Evolutionary conservation across 2,888 invertebrate genomes (phyloP).

Genomic region (Tholera decimalis): DNA sequence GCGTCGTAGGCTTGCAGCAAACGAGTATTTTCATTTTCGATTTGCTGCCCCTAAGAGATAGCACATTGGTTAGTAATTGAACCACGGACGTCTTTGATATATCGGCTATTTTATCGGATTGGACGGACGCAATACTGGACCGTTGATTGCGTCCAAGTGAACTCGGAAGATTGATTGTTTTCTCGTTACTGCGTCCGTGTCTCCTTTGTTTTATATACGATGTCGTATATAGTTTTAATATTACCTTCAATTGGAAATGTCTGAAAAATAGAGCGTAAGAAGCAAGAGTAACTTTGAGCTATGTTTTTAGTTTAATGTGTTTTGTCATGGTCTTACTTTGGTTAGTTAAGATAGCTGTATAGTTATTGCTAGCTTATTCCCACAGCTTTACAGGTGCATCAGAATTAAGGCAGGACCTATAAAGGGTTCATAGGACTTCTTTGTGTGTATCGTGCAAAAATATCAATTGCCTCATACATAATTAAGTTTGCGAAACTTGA

Average conservation of each 20-base stretch:
- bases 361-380: too few relatives aligned
- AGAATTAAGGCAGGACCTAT: too few relatives aligned
- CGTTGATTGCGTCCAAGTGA: slow-evolving; percentile 91
- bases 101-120: slow-evolving; percentile 90
- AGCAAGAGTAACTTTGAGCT: neutral
- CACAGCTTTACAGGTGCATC: too few relatives aligned
- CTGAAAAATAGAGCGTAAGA: slow-evolving; percentile 16
- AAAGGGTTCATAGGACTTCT: neutral
- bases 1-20: slow-evolving; percentile 75
- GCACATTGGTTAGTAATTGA: slow-evolving; percentile 89
- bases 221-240: slow-evolving; percentile 60
- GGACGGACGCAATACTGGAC: slow-evolving; percentile 90
- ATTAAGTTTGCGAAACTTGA: too few relatives aligned
- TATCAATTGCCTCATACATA: too few relatives aligned
- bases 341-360: neutral
- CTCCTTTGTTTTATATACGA: slow-evolving; percentile 78
- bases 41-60: slow-evolving; percentile 87
- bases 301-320: neutral
- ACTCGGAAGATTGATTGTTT: slow-evolving; percentile 90
- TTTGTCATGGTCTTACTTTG: neutral
- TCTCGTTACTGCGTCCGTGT: slow-evolving; percentile 82
- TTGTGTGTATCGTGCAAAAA: too few relatives aligned
- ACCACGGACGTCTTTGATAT: slow-evolving; percentile 90
- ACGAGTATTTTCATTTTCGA: slow-evolving; percentile 84
- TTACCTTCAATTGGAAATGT: slow-evolving; percentile 42